A percentile compares a stretch with the other conserved stretches of the same genome.
Evolutionary conservation across 2,113 vertebrate species (phyloP).

Genomic region (Percopsis transmontana): DNA sequence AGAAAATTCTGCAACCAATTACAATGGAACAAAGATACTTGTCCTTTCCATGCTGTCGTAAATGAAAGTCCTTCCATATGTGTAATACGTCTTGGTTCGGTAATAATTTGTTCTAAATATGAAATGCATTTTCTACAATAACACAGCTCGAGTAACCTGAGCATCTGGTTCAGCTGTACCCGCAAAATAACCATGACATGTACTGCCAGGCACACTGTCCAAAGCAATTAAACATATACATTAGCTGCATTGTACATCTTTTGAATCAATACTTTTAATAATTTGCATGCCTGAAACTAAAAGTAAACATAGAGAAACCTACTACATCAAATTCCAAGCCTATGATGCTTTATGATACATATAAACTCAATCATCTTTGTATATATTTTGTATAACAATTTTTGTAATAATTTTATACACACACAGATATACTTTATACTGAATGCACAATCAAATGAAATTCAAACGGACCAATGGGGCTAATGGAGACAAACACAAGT

Average conservation of each 20-base stretch:
- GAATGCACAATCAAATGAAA: no score
- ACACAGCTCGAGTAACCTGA: slow-evolving; percentile 56
- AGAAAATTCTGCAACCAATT: slow-evolving; percentile 45
- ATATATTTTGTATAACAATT: no score
- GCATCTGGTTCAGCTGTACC: slow-evolving; percentile 58
- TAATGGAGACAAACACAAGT: no score
- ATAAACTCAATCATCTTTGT: no score
- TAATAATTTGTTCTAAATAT: slow-evolving; percentile 73
- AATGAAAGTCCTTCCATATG: slow-evolving; percentile 66
- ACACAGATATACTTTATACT: no score
- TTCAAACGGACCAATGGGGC: no score
- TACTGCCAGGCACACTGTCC: slow-evolving; percentile 47
- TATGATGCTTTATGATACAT: no score
- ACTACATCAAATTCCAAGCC: no score
- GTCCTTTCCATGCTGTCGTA: slow-evolving; percentile 34
- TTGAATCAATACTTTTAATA: slow-evolving; percentile 11
- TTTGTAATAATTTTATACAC: no score
- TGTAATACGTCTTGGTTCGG: slow-evolving; percentile 56
- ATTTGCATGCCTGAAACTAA: slow-evolving; percentile 11
- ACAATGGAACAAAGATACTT: slow-evolving; percentile 49
- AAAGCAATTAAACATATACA: slow-evolving; percentile 43
- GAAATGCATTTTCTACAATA: slow-evolving; percentile 62
- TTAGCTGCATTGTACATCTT: slow-evolving; percentile 27
- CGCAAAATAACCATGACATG: slow-evolving; percentile 66
- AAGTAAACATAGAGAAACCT: not conserved